A percentile compares a stretch with the other conserved stretches of the same genome.
These are phyloP conservation scores for Uropsilus gracilis DNA, from an alignment of 2,113 vertebrate species.

Conservation along the genomic window DNA sequence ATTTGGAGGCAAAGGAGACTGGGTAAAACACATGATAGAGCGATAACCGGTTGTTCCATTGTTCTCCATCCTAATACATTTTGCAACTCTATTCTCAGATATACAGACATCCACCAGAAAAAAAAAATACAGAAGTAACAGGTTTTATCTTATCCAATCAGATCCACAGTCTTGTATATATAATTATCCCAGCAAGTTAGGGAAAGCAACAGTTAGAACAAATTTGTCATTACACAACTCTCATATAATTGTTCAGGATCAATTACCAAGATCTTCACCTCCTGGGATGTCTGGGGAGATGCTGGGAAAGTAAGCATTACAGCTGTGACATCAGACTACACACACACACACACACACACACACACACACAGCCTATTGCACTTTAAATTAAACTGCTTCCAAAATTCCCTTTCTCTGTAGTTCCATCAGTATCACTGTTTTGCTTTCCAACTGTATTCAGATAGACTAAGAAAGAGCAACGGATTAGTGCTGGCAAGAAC, in stretches of 20 bases:
- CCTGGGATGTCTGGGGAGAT: background rate
- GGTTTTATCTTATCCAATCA: background rate
- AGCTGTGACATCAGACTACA: background rate
- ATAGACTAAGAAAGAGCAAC: background rate
- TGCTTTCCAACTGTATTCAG: background rate
- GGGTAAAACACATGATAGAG: background rate
- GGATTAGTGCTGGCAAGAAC: background rate
- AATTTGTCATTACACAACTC: background rate
- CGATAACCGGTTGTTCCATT: background rate
- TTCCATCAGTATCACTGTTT: background rate
- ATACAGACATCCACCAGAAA: background rate
- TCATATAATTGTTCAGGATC: background rate
- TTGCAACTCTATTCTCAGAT: background rate
- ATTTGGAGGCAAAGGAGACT: no score
- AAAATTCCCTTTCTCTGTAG: background rate
- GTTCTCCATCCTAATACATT: background rate
- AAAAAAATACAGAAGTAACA: background rate
- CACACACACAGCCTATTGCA: background rate
- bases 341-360: background rate
- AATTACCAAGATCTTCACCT: background rate
- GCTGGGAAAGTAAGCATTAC: background rate
- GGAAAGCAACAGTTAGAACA: background rate
- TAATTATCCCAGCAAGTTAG: background rate
- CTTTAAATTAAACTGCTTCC: background rate
- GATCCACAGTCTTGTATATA: background rate